phyloP scores from a whole-genome alignment of 1,140 invertebrate genomes.

The Heliothis subflexa region DNA sequence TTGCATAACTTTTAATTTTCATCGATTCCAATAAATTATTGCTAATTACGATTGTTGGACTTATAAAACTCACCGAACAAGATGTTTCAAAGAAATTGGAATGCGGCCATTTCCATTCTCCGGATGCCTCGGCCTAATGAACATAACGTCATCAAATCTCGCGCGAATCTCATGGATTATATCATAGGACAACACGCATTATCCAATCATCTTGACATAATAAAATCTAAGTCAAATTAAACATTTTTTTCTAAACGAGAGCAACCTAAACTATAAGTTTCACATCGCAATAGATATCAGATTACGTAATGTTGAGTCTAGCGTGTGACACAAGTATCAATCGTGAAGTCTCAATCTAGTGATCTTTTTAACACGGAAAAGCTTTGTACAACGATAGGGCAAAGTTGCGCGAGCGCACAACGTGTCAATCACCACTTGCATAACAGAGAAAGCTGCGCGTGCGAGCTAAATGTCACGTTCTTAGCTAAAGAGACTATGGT shows the following conservation, averaged over 20 bases:
- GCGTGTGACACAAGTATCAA: slow-evolving; percentile 65
- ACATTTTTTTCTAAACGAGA: neutral
- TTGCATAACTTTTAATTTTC: too few species aligned
- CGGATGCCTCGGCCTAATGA: too few species aligned
- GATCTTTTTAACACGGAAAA: slow-evolving; percentile 77
- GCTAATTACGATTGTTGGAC: too few species aligned
- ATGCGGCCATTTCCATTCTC: too few species aligned
- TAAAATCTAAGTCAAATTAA: too few species aligned
- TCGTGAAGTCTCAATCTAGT: slow-evolving; percentile 75
- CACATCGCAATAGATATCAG: neutral
- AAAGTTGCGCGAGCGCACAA: slow-evolving; percentile 67
- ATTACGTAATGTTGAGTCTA: slow-evolving; percentile 25
- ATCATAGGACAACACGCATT: too few species aligned
- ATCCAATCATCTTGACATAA: too few species aligned
- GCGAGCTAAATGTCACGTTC: slow-evolving; percentile 57
- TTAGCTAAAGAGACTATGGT: slow-evolving; percentile 16
- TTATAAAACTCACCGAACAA: too few species aligned
- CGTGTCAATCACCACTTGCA: slow-evolving; percentile 76
- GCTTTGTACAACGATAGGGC: slow-evolving; percentile 72
- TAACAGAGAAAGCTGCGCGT: slow-evolving; percentile 72
- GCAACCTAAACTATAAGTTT: neutral
- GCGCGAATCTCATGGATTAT: too few species aligned
- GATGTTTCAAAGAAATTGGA: too few species aligned
- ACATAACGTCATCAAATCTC: too few species aligned
- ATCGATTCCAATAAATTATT: too few species aligned